Base-by-base conservation (phyloP, 2,797 vertebrate genomes). In the Hozukius guyotensis region DNA sequence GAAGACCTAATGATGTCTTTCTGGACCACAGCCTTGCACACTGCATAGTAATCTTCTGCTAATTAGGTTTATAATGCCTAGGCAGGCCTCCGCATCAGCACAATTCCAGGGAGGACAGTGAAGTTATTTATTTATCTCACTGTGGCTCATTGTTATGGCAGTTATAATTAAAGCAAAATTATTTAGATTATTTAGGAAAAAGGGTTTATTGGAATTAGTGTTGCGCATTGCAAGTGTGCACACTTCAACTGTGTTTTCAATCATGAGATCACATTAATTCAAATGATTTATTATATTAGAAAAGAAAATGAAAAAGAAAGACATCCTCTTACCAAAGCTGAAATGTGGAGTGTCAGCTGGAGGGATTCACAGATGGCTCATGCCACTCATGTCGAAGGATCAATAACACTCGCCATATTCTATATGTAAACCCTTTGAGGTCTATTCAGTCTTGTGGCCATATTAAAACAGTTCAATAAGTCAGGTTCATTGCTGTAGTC, bases 31-130 rank as follows among this genome's bases (percentile, higher is more conserved):
- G 94, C 94, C 94, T 96, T 94, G 92, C 95, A 95, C 95, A 94
- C 96, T 96, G 95, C 95, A 96, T 96, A 94, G 94, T 96, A 96
- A 96, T 96, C 96, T 96, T 96, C 95, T 96, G 96, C 96, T 96
- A 96, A 96, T 96, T 96, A 96, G 94, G 93, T 95, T 96, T 96
- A 96, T 96, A 95, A 96, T 96, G 95, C 96, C 94, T 92, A 95
- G 94, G 95, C 95, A 96, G 95, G 94, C 95, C 94, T 95, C 93
- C 88, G 90, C 94, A 95, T 95, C 93, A 95, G 95, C 93, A 93
- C 93, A 91, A 95, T 96, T 94, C 95, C 95, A 92, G 88, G 83
- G 95, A 96, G 95, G 88, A 91, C 93, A 86, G 89, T 88, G 83
- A 90, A 92, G 85, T 93, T 96, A 95, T 96, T 96, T 96, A 95